A percentile compares a stretch with the other conserved stretches of the same genome.
These are phyloP conservation scores for Vireo griseus DNA, from an alignment of 2,797 vertebrate species.

Conservation along the genomic window DNA sequence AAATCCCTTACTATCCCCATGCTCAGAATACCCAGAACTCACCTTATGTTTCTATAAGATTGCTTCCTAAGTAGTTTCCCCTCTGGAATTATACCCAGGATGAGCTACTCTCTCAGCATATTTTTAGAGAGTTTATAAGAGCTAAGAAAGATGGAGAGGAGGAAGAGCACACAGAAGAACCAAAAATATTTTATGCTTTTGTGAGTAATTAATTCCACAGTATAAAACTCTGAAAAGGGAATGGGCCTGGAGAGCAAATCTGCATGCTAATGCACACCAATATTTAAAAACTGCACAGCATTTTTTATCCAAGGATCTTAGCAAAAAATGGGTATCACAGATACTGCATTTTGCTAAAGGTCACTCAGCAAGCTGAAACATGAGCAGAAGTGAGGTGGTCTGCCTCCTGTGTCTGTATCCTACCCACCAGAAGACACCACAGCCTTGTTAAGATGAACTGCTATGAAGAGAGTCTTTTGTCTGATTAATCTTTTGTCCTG, in stretches of 20 bases:
- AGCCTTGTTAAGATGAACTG: not conserved
- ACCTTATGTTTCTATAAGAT: not conserved
- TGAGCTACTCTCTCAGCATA: not conserved
- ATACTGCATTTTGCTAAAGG: conserved; percentile 6
- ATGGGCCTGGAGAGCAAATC: not conserved
- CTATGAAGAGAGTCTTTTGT: conserved; percentile 41
- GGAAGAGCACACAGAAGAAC: conserved; percentile 14
- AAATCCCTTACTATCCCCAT: not conserved
- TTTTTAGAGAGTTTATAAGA: conserved; percentile 61
- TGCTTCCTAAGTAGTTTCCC: not conserved
- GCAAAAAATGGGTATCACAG: not conserved
- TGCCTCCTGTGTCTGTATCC: not conserved
- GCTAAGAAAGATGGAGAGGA: conserved; percentile 14
- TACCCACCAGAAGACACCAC: not conserved
- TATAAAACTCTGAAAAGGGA: not conserved
- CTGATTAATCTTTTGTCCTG: conserved; percentile 53
- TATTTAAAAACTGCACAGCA: conserved; percentile 6
- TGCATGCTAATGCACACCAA: not conserved
- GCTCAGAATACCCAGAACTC: not conserved
- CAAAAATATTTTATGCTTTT: conserved; percentile 59
- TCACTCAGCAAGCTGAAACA: conserved; percentile 45
- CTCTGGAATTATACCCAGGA: not conserved
- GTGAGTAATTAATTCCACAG: not conserved
- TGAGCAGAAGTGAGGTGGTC: not conserved
- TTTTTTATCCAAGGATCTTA: not conserved